Conservation (phyloP, 2,888 invertebrate species). For the Drosophila paramelanica region DNA sequence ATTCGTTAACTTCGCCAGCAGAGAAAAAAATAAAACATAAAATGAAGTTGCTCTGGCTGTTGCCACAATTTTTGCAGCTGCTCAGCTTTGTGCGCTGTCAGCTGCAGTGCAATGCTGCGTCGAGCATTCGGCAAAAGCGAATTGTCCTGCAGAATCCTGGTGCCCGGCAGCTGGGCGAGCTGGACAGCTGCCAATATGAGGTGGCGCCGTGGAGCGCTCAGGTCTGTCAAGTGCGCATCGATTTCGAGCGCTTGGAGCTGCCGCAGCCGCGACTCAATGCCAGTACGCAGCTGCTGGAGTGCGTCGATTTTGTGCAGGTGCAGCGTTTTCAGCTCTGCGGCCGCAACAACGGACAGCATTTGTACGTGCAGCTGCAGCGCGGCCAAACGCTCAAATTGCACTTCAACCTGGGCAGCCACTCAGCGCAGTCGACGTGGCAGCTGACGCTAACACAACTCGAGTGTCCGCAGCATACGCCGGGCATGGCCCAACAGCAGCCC, state of each 20-base stretch:
- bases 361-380: constrained; percentile 80
- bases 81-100: constrained; percentile 38
- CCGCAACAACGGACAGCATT: constrained; percentile 88
- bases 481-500: constrained; percentile 2
- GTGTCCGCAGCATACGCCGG: constrained; percentile 83
- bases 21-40: constrained; percentile 2
- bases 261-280: constrained; percentile 70
- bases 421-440: constrained; percentile 85
- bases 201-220: constrained; percentile 72
- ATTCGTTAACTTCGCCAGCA: neutral
- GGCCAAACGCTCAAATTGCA: constrained; percentile 84
- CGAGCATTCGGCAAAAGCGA: constrained; percentile 73
- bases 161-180: constrained; percentile 32
- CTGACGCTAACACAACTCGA: constrained; percentile 88
- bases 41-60: constrained; percentile 47
- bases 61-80: constrained; percentile 20
- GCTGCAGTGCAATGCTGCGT: constrained; percentile 71
- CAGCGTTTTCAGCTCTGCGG: constrained; percentile 86
- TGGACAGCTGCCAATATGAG: constrained; percentile 71
- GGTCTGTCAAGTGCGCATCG: constrained; percentile 81
- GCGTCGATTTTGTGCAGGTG: constrained; percentile 76
- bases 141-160: constrained; percentile 79
- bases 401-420: constrained; percentile 85
- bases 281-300: constrained; percentile 54
- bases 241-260: constrained; percentile 78